These are phyloP conservation scores for Nettapus auritus DNA, from an alignment of 2,113 vertebrate species.

Conservation along the genomic window DNA sequence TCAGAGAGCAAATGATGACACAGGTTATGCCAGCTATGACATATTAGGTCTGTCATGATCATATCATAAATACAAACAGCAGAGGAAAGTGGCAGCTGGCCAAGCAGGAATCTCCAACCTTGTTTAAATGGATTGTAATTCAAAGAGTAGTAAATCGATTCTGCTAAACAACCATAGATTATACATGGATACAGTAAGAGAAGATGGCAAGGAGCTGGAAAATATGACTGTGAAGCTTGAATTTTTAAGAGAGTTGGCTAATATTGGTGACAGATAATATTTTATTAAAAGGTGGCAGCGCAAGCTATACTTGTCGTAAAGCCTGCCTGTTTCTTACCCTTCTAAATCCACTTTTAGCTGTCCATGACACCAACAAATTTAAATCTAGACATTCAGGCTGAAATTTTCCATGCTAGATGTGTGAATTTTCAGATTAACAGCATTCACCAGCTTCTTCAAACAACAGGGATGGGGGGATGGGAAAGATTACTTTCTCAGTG, in stretches of 20 bases:
- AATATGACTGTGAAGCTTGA: neutral
- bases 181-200: neutral
- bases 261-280: slow-evolving; percentile 40
- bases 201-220: neutral
- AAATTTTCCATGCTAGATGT: neutral
- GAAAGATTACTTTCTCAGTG: neutral
- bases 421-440: neutral
- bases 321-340: neutral
- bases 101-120: slow-evolving; percentile 29
- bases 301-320: neutral
- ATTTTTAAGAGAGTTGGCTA: slow-evolving; percentile 26
- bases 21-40: neutral
- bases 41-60: neutral
- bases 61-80: slow-evolving; percentile 1
- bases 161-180: slow-evolving; percentile 20
- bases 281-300: slow-evolving; percentile 31
- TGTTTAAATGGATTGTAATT: slow-evolving; percentile 13
- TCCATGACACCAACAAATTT: neutral
- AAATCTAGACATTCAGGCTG: neutral
- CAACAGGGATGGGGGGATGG: neutral
- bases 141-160: slow-evolving; percentile 2
- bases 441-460: neutral
- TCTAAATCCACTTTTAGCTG: neutral
- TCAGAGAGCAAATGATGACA: neutral
- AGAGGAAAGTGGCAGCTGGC: slow-evolving; percentile 21